Percentiles rank a stretch among this genome's conserved stretches.
Conservation (phyloP, 2,113 vertebrate genomes). For the Cyprinodon variegatus region DNA sequence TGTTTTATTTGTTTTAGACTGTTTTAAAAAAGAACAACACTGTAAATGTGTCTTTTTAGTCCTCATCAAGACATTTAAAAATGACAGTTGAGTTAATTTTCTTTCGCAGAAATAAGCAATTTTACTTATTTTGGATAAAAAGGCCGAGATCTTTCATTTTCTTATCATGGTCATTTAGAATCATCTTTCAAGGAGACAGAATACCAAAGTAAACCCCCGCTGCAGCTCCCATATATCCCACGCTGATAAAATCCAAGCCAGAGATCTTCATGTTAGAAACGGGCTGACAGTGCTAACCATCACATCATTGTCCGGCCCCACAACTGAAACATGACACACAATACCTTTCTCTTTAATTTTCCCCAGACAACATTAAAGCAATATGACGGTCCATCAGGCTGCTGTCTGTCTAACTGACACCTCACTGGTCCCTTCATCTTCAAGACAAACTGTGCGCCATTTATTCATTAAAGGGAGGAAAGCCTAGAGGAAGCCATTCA, state of each 20-base stretch:
- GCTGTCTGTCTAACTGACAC: conserved; percentile 61
- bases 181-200: background rate
- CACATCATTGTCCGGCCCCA: conserved; percentile 23
- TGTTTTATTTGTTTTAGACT: background rate
- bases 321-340: conserved; percentile 52
- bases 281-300: background rate
- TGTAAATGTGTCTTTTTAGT: too few relatives aligned
- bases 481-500: conserved; percentile 40
- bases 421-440: conserved; percentile 40
- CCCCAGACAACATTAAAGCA: conserved; percentile 76
- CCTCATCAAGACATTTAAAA: too few relatives aligned
- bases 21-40: background rate
- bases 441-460: conserved; percentile 47
- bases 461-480: conserved; percentile 29
- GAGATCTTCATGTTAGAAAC: background rate
- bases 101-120: background rate
- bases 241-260: background rate
- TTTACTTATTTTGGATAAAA: background rate
- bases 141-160: background rate
- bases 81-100: too few relatives aligned
- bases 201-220: background rate
- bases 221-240: background rate
- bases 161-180: background rate
- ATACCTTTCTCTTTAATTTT: conserved; percentile 61
- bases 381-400: conserved; percentile 72